phyloP scores from a whole-genome alignment of 92 coral and sea anemone genomes.

The Pocillopora meandrina region DNA sequence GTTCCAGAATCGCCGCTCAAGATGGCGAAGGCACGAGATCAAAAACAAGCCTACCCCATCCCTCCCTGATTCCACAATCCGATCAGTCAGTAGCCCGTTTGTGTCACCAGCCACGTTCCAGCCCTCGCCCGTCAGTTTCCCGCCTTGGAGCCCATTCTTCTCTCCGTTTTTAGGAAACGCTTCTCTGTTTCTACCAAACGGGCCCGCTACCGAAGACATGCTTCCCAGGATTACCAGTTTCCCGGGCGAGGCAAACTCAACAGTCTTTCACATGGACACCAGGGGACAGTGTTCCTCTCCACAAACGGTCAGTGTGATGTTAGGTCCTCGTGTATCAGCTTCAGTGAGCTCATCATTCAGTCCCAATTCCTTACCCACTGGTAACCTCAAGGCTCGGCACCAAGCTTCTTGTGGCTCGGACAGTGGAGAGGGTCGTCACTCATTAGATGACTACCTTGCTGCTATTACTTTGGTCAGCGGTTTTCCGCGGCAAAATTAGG shows the following conservation, averaged over 20 bases:
- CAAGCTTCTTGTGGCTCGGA: constrained; percentile 36
- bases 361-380: background rate
- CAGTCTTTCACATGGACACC: background rate
- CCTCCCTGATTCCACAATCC: background rate
- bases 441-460: constrained; percentile 64
- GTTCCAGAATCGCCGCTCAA: constrained; percentile 88
- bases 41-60: constrained; percentile 76
- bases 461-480: constrained; percentile 62
- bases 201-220: background rate
- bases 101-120: constrained; percentile 4
- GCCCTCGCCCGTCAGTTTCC: constrained; percentile 18
- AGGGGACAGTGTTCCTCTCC: background rate
- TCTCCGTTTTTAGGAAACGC: background rate
- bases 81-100: background rate
- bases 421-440: constrained; percentile 41
- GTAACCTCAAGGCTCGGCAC: background rate
- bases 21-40: constrained; percentile 76
- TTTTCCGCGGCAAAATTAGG: constrained; percentile 56
- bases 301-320: constrained; percentile 1
- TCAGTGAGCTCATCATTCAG: constrained; percentile 3
- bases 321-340: constrained; percentile 18
- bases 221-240: background rate
- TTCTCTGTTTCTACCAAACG: constrained; percentile 4
- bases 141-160: constrained; percentile 27
- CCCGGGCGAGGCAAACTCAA: background rate